Conservation (phyloP, 2,113 vertebrate genomes). For the Varanus salvator region DNA sequence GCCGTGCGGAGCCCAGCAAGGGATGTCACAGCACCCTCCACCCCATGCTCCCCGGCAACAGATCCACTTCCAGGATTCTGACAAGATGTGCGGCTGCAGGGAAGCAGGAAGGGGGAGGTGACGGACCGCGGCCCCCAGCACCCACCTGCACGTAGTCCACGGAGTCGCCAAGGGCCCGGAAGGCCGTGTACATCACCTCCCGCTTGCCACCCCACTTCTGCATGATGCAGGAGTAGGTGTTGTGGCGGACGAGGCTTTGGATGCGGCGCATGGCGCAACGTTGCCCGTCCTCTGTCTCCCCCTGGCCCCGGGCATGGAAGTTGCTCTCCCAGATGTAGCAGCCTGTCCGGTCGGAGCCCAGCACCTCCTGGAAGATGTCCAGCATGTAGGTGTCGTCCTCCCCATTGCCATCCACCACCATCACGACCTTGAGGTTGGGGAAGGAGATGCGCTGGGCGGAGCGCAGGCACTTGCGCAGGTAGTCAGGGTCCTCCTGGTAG, state of each 20-base stretch:
- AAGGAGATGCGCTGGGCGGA: conserved; percentile 91
- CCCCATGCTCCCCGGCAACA: no score
- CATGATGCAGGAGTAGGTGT: conserved; percentile 91
- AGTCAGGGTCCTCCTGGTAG: conserved; percentile 96
- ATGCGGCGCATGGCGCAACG: conserved; percentile 77
- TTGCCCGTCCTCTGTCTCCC: conserved; percentile 74
- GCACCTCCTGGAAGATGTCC: conserved; percentile 96
- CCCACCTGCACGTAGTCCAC: conserved; percentile 97
- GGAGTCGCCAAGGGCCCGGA: conserved; percentile 91
- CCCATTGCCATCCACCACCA: conserved; percentile 96
- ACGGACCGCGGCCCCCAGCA: rapidly evolving
- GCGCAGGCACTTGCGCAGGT: conserved; percentile 93
- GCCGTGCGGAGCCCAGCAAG: no score
- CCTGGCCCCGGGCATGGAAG: conserved; percentile 84
- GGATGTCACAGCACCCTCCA: no score
- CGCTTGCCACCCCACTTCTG: conserved; percentile 98
- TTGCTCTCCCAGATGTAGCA: conserved; percentile 94
- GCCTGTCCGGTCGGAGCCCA: conserved; percentile 81
- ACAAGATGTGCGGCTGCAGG: not conserved
- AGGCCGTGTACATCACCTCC: conserved; percentile 99
- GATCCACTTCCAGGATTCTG: no score
- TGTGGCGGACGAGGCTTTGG: conserved; percentile 82
- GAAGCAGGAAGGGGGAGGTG: not conserved
- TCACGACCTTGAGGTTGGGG: conserved; percentile 91
- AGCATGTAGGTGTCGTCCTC: conserved; percentile 95